Percentiles rank a stretch among this genome's conserved stretches.
These are phyloP conservation scores for Ictidomys tridecemlineatus DNA, from an alignment of 2,113 vertebrate genomes.

Conservation along the genomic window DNA sequence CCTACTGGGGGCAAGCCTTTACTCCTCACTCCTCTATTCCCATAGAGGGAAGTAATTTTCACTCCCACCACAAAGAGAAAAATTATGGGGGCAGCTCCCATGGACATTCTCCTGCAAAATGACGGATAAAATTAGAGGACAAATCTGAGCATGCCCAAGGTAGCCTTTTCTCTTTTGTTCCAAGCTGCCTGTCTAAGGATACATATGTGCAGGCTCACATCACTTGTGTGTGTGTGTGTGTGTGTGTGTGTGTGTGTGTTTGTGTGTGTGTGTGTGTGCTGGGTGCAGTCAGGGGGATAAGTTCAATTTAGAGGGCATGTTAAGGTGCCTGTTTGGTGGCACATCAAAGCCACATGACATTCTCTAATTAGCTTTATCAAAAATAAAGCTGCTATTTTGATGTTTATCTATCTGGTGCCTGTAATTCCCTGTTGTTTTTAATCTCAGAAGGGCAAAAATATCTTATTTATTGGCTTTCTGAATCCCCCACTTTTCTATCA, in stretches of 20 bases:
- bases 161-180: not conserved
- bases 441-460: not conserved
- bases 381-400: slow-evolving; percentile 55
- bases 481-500: not conserved
- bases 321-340: not conserved
- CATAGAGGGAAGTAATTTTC: not conserved
- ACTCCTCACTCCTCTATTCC: not conserved
- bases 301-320: not conserved
- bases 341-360: slow-evolving; percentile 24
- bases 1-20: not conserved
- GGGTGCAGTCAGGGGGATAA: no score
- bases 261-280: no score
- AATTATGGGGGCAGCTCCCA: not conserved
- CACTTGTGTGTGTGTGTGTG: no score
- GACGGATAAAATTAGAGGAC: not conserved
- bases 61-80: not conserved
- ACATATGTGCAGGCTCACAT: not conserved
- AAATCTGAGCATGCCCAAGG: not conserved
- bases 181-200: not conserved
- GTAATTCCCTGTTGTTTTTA: not conserved
- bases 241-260: no score
- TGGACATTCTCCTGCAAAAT: not conserved
- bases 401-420: not conserved
- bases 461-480: not conserved
- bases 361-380: slow-evolving; percentile 43